Percentiles rank a stretch among this genome's conserved stretches.
phyloP scores from a whole-genome alignment of 2,888 invertebrate species.

The Autographa gamma region DNA sequence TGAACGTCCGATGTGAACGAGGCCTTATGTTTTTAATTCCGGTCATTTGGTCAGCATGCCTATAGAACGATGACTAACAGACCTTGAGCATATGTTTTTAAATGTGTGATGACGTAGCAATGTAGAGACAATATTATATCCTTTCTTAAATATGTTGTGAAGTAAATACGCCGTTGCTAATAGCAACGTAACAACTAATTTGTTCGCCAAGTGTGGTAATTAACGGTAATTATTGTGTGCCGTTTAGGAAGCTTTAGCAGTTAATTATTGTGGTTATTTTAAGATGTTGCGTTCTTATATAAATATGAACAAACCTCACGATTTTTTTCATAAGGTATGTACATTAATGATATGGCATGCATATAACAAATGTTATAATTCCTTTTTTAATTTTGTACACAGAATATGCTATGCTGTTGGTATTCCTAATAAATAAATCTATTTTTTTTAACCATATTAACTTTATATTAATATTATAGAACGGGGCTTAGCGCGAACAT shows the following conservation, averaged over 20 bases:
- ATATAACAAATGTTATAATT: too few relatives aligned
- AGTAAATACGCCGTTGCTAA: background rate
- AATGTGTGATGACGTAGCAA: slow-evolving; percentile 15
- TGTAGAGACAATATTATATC: slow-evolving; percentile 2
- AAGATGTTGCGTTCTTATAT: too few relatives aligned
- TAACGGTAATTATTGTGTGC: background rate
- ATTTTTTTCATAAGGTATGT: too few relatives aligned
- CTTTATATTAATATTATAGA: too few relatives aligned
- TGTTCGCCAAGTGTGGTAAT: slow-evolving; percentile 2
- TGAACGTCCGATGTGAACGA: background rate
- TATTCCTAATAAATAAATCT: too few relatives aligned
- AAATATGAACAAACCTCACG: too few relatives aligned
- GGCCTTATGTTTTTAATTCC: slow-evolving; percentile 18
- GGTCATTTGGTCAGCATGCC: slow-evolving; percentile 29
- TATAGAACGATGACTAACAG: slow-evolving; percentile 40
- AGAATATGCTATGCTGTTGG: too few relatives aligned
- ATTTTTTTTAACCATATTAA: too few relatives aligned
- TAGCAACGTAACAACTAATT: background rate
- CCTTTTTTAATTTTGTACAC: too few relatives aligned
- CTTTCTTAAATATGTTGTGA: background rate
- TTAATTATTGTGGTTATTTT: background rate
- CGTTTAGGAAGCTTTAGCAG: background rate
- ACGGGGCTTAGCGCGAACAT: too few relatives aligned
- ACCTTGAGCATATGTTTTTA: slow-evolving; percentile 29
- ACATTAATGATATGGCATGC: too few relatives aligned